Percentiles rank a stretch among this genome's conserved stretches.
Evolutionary conservation across 2,797 vertebrate genomes (phyloP).

Genomic region (Anabas testudineus): DNA sequence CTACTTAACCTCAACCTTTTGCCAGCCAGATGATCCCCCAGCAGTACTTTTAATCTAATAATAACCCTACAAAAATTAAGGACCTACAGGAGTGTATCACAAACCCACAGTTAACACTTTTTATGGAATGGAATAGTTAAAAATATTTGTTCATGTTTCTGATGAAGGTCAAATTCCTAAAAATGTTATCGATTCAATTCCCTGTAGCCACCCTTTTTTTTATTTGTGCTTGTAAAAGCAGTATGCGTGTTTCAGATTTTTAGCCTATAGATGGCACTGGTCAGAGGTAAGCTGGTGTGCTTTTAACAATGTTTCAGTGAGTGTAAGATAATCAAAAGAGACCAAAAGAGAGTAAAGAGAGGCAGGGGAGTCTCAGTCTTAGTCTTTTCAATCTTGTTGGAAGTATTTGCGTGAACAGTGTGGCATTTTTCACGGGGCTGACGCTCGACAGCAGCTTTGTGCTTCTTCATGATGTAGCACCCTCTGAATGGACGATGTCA

Average conservation of each 20-base stretch:
- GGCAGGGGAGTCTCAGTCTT: not conserved
- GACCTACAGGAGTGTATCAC: too few relatives aligned
- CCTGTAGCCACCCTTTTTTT: too few relatives aligned
- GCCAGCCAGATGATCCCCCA: too few relatives aligned
- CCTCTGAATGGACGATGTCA: constrained; percentile 57
- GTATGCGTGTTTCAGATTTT: not conserved
- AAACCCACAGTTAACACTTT: too few relatives aligned
- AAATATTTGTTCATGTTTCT: not conserved
- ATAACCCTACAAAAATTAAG: too few relatives aligned
- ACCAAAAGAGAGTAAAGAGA: not conserved
- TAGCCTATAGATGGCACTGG: not conserved
- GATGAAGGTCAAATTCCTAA: not conserved
- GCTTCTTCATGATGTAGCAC: constrained; percentile 39
- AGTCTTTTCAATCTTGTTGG: not conserved
- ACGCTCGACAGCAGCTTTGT: constrained; percentile 37
- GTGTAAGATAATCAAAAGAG: not conserved
- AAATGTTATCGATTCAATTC: not conserved
- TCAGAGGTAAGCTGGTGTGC: not conserved
- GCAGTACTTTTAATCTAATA: too few relatives aligned
- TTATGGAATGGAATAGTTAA: not conserved
- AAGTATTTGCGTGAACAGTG: constrained; percentile 11
- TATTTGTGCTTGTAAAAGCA: not conserved
- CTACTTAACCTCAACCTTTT: too few relatives aligned
- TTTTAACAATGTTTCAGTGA: not conserved
- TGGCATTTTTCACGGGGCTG: not conserved